Evolutionary conservation across 2,888 invertebrate genomes (phyloP).

Genomic region (Acleris emargana): DNA sequence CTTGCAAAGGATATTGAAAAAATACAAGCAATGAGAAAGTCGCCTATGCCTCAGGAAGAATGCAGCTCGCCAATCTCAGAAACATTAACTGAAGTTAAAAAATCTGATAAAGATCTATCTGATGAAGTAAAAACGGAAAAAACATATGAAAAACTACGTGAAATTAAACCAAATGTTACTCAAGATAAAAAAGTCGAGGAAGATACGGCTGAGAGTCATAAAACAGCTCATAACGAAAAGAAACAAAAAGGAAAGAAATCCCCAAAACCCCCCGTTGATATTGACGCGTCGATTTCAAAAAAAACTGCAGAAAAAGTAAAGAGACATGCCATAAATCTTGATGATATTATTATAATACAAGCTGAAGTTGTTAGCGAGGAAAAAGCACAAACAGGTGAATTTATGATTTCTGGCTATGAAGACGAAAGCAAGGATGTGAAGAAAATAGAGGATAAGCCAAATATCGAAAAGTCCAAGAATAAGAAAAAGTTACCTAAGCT

Average conservation of each 20-base stretch:
- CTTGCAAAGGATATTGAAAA: slow-evolving; percentile 15
- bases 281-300: slow-evolving; percentile 8
- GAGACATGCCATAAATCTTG: slow-evolving; percentile 13
- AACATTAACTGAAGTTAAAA: slow-evolving; percentile 9
- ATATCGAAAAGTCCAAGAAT: slow-evolving; percentile 14
- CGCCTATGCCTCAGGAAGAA: slow-evolving; percentile 38
- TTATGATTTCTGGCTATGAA: slow-evolving; percentile 6
- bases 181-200: slow-evolving; percentile 44
- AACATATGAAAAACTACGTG: slow-evolving; percentile 34
- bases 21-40: slow-evolving; percentile 39
- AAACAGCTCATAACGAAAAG: slow-evolving; percentile 18
- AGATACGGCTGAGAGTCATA: slow-evolving; percentile 25
- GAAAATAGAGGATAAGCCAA: not conserved
- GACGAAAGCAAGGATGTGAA: not conserved
- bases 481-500: slow-evolving; percentile 29
- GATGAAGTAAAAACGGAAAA: slow-evolving; percentile 16
- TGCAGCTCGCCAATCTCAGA: slow-evolving; percentile 3
- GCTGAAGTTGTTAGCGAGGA: slow-evolving; percentile 28
- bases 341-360: slow-evolving; percentile 35
- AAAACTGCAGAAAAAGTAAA: slow-evolving; percentile 3
- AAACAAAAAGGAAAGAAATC: slow-evolving; percentile 25
- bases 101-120: not conserved
- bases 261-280: slow-evolving; percentile 25
- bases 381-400: slow-evolving; percentile 13
- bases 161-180: slow-evolving; percentile 41